Conservation (phyloP, 2,797 vertebrate species). For the Limnodromus scolopaceus region DNA sequence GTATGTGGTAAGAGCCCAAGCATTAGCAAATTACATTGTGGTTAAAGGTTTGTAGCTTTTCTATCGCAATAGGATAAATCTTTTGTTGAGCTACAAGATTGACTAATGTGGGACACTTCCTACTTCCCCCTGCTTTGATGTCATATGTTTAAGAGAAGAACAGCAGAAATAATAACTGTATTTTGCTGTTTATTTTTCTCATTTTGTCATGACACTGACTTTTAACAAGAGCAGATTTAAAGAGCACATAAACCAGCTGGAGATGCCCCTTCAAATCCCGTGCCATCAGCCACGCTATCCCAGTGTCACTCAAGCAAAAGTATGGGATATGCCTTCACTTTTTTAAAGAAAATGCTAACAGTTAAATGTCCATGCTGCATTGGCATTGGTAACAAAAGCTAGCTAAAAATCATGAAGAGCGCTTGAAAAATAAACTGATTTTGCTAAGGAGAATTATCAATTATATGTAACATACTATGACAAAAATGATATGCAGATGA, state of each 20-base stretch:
- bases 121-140: slow-evolving; percentile 54
- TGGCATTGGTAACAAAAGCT: neutral
- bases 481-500: neutral
- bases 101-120: slow-evolving; percentile 44
- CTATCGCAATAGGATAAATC: slow-evolving; percentile 16
- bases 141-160: neutral
- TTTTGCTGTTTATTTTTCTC: neutral
- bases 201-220: neutral
- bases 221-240: neutral
- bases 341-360: neutral
- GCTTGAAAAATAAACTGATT: neutral
- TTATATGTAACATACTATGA: neutral
- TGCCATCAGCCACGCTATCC: neutral
- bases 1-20: slow-evolving; percentile 34
- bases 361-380: neutral
- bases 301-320: neutral
- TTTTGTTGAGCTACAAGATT: slow-evolving; percentile 31
- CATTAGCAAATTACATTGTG: neutral
- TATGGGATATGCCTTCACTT: neutral
- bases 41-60: slow-evolving; percentile 4
- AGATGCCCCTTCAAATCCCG: neutral
- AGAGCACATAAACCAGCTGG: neutral
- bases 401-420: neutral
- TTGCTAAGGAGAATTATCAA: neutral
- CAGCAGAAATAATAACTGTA: neutral